These are phyloP conservation scores for Dicrurus megarhynchus DNA, from an alignment of 2,113 vertebrate genomes.

Conservation along the genomic window DNA sequence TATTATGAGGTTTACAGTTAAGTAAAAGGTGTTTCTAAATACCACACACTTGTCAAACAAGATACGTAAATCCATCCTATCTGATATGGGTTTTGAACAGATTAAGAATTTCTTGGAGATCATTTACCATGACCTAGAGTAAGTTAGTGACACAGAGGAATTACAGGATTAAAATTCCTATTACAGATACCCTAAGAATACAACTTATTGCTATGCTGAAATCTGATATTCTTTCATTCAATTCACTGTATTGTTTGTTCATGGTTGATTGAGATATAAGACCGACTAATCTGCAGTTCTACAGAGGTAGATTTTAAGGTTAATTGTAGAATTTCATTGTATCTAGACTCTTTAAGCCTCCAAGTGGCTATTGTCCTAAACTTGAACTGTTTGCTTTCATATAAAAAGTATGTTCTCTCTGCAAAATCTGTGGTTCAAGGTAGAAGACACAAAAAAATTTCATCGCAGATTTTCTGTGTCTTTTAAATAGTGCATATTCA, in stretches of 20 bases:
- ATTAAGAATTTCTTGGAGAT: background rate
- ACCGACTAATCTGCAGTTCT: background rate
- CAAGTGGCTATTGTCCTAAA: background rate
- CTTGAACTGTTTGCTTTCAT: background rate
- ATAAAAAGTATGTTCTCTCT: background rate
- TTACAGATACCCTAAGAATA: background rate
- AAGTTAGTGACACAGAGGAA: background rate
- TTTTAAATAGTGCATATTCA: background rate
- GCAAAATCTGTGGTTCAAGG: background rate
- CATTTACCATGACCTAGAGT: background rate
- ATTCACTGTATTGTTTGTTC: background rate
- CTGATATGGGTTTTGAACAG: background rate
- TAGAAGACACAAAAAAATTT: background rate
- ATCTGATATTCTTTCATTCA: background rate
- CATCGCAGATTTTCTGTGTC: background rate
- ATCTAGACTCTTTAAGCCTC: background rate
- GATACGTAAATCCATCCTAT: background rate
- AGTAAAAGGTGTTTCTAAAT: background rate
- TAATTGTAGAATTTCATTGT: conserved; percentile 31
- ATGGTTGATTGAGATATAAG: background rate
- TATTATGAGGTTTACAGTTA: background rate
- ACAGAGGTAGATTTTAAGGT: conserved; percentile 17
- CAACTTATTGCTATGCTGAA: background rate
- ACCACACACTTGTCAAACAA: background rate
- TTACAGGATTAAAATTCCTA: conserved; percentile 28